Evolutionary conservation across 2,797 vertebrate genomes (phyloP).

Genomic region (Australoheros facetus): DNA sequence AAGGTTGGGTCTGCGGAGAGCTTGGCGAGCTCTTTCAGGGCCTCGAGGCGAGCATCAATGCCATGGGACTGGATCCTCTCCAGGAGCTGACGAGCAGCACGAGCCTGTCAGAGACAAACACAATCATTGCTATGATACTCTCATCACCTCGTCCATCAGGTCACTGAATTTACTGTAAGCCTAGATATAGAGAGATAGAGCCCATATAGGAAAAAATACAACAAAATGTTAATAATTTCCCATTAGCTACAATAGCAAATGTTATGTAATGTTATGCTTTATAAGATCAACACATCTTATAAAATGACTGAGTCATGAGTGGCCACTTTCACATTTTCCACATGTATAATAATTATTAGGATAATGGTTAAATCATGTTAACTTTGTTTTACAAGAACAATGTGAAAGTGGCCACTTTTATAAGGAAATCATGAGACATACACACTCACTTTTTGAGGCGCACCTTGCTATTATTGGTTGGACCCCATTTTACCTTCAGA

Average conservation of each 20-base stretch:
- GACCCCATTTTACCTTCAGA: no score
- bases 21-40: slow-evolving; percentile 96
- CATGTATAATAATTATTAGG: no score
- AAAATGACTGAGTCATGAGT: background rate
- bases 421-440: no score
- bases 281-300: background rate
- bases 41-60: slow-evolving; percentile 93
- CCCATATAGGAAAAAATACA: no score
- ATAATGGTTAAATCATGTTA: no score
- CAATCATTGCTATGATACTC: background rate
- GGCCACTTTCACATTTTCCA: no score
- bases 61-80: slow-evolving; percentile 94
- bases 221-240: background rate
- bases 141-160: background rate
- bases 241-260: background rate
- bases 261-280: background rate
- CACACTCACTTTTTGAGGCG: no score
- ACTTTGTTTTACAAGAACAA: no score
- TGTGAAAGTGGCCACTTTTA: no score
- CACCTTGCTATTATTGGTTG: no score
- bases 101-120: slow-evolving; percentile 78
- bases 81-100: slow-evolving; percentile 95
- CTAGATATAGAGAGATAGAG: background rate
- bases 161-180: background rate
- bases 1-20: slow-evolving; percentile 95